A percentile compares a stretch with the other conserved stretches of the same genome.
Evolutionary conservation across 2,113 vertebrate genomes (phyloP).

Genomic region (Ageneiosus marmoratus): DNA sequence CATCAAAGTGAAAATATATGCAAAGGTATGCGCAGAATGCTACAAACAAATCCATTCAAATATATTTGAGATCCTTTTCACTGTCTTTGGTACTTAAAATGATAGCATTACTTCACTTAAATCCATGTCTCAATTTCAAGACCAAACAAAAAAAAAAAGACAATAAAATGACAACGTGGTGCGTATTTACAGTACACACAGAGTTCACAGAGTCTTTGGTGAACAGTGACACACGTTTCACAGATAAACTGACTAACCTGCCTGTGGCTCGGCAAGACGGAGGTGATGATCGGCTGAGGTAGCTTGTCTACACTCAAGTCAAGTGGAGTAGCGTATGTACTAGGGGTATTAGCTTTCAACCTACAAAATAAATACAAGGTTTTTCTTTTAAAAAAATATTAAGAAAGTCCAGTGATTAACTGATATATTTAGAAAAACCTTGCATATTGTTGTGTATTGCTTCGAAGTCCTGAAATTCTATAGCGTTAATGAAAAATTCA

Average conservation of each 20-base stretch:
- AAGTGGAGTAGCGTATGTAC: conserved; percentile 7
- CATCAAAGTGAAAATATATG: neutral
- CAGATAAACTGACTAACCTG: conserved; percentile 11
- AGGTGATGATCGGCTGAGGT: conserved; percentile 24
- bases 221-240: neutral
- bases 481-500: conserved; percentile 27
- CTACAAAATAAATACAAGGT: conserved; percentile 30
- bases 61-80: neutral
- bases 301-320: conserved; percentile 29
- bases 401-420: neutral
- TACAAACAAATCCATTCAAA: conserved; percentile 20
- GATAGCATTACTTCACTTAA: neutral
- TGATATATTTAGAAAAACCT: neutral
- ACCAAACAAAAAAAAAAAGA: conserved; percentile 5
- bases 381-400: neutral
- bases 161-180: neutral
- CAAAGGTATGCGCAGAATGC: neutral
- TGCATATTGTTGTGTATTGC: neutral
- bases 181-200: neutral
- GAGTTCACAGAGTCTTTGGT: conserved; percentile 19
- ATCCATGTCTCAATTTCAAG: neutral
- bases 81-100: conserved; percentile 43
- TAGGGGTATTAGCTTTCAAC: neutral
- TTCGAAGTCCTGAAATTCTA: neutral
- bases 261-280: neutral